Percentiles rank a stretch among this genome's conserved stretches.
These are phyloP conservation scores for Synanthedon andrenaeformis DNA, from an alignment of 2,888 invertebrate genomes.

Conservation along the genomic window DNA sequence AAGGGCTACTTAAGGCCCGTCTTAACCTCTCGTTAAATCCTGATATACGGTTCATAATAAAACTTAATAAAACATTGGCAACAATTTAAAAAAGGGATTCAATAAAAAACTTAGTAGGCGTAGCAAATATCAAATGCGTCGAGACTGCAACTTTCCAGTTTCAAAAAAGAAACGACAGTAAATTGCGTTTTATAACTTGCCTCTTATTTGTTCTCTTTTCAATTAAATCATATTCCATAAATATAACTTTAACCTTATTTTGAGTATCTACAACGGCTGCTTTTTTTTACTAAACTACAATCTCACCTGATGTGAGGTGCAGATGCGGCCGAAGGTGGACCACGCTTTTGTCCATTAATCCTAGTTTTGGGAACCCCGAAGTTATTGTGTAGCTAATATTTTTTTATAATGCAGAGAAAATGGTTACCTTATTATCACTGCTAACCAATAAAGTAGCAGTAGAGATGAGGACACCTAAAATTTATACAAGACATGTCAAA, in stretches of 20 bases:
- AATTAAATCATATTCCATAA: neutral
- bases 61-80: constrained; percentile 65
- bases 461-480: too few relatives aligned
- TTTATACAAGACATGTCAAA: too few relatives aligned
- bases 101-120: constrained; percentile 51
- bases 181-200: constrained; percentile 51
- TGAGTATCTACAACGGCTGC: too few relatives aligned
- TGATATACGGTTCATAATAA: constrained; percentile 66
- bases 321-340: too few relatives aligned
- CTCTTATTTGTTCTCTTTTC: constrained; percentile 8
- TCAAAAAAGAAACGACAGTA: constrained; percentile 40
- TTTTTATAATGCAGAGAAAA: too few relatives aligned
- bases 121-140: constrained; percentile 44
- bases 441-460: too few relatives aligned
- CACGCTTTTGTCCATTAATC: too few relatives aligned
- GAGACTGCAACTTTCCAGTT: constrained; percentile 25
- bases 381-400: too few relatives aligned
- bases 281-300: too few relatives aligned
- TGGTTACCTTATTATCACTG: too few relatives aligned
- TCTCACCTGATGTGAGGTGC: too few relatives aligned
- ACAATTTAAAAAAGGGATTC: constrained; percentile 60
- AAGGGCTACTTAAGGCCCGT: constrained; percentile 55
- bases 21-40: constrained; percentile 53
- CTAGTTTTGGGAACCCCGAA: too few relatives aligned
- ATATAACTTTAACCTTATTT: neutral